A percentile compares a stretch with the other conserved stretches of the same genome.
Conservation (phyloP, 2,888 invertebrate species). For the Drosophila ustulata region DNA sequence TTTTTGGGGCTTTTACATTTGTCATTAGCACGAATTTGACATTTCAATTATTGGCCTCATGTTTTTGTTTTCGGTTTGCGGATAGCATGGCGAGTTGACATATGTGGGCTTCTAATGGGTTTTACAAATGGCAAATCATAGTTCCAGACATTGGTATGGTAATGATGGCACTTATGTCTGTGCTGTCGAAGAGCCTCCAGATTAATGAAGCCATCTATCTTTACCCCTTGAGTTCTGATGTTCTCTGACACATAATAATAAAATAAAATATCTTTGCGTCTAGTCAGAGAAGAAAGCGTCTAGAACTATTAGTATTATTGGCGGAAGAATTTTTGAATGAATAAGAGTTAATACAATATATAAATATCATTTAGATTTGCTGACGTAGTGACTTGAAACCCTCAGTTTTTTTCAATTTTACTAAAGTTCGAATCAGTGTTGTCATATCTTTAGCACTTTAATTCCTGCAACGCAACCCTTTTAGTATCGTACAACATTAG, state of each 20-base stretch:
- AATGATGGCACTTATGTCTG: slow-evolving; percentile 46
- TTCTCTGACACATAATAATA: background rate
- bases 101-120: slow-evolving; percentile 53
- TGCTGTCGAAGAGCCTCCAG: background rate
- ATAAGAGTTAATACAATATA: background rate
- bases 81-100: slow-evolving; percentile 25
- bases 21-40: slow-evolving; percentile 76
- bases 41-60: slow-evolving; percentile 73
- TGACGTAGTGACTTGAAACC: background rate
- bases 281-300: background rate
- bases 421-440: background rate
- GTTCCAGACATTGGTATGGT: slow-evolving; percentile 27
- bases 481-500: slow-evolving; percentile 44
- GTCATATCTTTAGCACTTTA: background rate
- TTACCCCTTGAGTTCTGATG: background rate
- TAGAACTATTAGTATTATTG: background rate
- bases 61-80: slow-evolving; percentile 19
- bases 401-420: background rate
- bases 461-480: slow-evolving; percentile 37
- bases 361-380: background rate
- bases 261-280: background rate
- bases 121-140: slow-evolving; percentile 34
- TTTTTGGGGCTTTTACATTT: slow-evolving; percentile 59
- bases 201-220: slow-evolving; percentile 22
- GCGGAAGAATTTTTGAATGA: background rate